A percentile compares a stretch with the other conserved stretches of the same genome.
phyloP scores from a whole-genome alignment of 2,888 invertebrate genomes.

The Chymomyza caudatula region DNA sequence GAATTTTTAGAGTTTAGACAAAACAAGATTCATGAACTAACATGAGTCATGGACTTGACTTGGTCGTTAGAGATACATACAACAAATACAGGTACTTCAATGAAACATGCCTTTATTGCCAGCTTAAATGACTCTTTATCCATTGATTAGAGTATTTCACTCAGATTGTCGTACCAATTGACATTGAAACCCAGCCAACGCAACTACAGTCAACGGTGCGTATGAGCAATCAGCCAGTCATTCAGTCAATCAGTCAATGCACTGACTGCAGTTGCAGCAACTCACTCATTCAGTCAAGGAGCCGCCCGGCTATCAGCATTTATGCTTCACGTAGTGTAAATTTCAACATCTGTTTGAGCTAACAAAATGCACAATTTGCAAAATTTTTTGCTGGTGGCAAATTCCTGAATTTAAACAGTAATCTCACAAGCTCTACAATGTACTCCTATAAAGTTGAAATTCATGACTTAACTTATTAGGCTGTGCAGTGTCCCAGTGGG shows the following conservation, averaged over 20 bases:
- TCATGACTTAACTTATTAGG: neutral
- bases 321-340: conserved; percentile 44
- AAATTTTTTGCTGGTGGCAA: neutral
- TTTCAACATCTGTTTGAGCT: conserved; percentile 1
- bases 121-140: too few species aligned
- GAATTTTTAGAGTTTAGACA: too few species aligned
- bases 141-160: neutral
- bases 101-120: too few species aligned
- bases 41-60: too few species aligned
- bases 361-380: neutral
- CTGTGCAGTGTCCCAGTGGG: neutral
- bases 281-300: neutral
- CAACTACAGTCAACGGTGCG: conserved; percentile 50
- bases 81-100: too few species aligned
- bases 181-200: neutral
- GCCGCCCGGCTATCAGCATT: conserved; percentile 39
- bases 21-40: too few species aligned
- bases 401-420: neutral
- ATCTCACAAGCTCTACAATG: neutral
- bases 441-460: neutral
- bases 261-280: neutral
- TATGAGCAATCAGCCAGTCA: conserved; percentile 61
- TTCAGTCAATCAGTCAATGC: conserved; percentile 11
- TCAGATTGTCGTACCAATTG: neutral
- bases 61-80: too few species aligned